Percentiles rank a stretch among this genome's conserved stretches.
phyloP scores from a whole-genome alignment of 2,797 vertebrate species.

The Momotus momota region DNA sequence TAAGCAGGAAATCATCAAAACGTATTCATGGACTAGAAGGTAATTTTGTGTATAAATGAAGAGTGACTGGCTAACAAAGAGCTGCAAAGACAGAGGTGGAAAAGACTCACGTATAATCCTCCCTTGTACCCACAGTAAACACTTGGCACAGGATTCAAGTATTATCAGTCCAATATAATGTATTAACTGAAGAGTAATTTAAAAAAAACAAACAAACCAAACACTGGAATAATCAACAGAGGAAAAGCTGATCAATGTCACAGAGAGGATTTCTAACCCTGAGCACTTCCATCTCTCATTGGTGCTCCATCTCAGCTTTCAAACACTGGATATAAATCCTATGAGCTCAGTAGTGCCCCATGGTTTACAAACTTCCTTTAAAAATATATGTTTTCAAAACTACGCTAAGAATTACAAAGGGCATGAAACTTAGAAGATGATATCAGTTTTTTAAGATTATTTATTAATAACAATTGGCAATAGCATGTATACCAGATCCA shows the following conservation, averaged over 20 bases:
- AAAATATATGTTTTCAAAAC: not conserved
- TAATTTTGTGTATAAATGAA: not conserved
- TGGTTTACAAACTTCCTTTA: not conserved
- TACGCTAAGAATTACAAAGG: not conserved
- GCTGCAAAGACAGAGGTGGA: not conserved
- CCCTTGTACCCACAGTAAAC: not conserved
- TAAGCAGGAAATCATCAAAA: not conserved
- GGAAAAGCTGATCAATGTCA: too few species aligned
- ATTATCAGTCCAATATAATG: not conserved
- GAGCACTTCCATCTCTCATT: not conserved
- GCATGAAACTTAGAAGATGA: not conserved
- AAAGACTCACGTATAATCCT: not conserved
- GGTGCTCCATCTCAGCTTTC: rapidly evolving
- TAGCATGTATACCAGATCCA: not conserved
- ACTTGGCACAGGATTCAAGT: not conserved
- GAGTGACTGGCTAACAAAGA: not conserved
- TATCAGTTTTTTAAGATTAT: not conserved
- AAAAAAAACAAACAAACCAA: too few species aligned
- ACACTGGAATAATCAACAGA: too few species aligned
- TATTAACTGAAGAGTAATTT: not conserved
- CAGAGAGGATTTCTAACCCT: not conserved
- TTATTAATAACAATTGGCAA: not conserved
- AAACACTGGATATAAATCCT: not conserved
- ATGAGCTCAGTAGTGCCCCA: not conserved
- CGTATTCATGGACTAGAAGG: not conserved